Percentiles rank a stretch among this genome's conserved stretches.
Evolutionary conservation across 2,888 invertebrate genomes (phyloP).

Genomic region (Coelogynopora nodosa): DNA sequence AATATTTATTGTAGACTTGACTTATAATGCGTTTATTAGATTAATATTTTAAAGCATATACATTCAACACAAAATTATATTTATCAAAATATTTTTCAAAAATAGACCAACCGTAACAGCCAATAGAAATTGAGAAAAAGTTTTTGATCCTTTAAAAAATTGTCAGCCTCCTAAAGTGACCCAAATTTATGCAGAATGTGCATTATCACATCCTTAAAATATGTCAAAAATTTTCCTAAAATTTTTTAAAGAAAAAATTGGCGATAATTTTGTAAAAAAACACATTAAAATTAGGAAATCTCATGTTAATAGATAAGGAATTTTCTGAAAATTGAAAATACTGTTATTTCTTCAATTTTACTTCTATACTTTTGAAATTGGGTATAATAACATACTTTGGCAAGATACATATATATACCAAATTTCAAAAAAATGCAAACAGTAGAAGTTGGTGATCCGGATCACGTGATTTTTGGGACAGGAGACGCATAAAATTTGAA

Average conservation of each 20-base stretch:
- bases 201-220: not conserved
- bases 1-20: no score
- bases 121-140: not conserved
- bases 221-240: not conserved
- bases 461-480: not conserved
- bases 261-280: not conserved
- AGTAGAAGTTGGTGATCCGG: slow-evolving; percentile 19
- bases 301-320: not conserved
- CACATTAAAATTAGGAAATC: not conserved
- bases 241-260: not conserved
- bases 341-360: slow-evolving; percentile 28
- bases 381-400: not conserved
- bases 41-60: no score
- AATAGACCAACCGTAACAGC: no score
- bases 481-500: not conserved
- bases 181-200: slow-evolving; percentile 24
- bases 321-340: slow-evolving; percentile 18
- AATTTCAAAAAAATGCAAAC: slow-evolving; percentile 22
- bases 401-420: not conserved
- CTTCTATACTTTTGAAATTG: not conserved
- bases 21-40: no score
- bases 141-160: not conserved
- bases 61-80: no score
- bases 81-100: no score
- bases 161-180: not conserved